Base-by-base conservation (phyloP, 2,888 invertebrate species). In the Spisula subtruncata region DNA sequence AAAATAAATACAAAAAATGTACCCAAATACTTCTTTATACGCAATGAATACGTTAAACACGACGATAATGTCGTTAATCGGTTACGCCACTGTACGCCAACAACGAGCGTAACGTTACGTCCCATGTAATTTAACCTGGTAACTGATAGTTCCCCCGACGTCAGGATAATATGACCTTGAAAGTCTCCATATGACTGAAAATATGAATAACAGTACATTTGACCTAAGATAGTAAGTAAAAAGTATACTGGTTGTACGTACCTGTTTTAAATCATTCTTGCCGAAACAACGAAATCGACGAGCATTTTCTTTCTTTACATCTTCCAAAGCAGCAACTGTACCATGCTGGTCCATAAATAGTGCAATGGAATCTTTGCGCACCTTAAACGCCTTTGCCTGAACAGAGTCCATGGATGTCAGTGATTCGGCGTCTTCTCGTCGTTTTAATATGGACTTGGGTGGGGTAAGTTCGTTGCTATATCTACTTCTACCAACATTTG, bases 311-410 rank as follows among this genome's bases (percentile, higher is more conserved):
- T 92, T 87, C 35, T 80, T 41, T 5, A 92, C 2, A 29, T 86
- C 90, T 29, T 88, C 83, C 66, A 92, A 41, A 18, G 88, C 92
- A 41, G 2, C 8, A 0, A 94, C 87, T 6, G 92, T 90, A 14
- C 92, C 93, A 60, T 94, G 86, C 81, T 93, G 93, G 84, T 93
- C 93, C 71, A 92, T 93, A 82, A 94, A 94, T 51, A 95, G 81
- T 2, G 94, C 95, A 25, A 95, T 93, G 0, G 95, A 95, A 83
- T 95, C 94, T 75, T 94, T 94, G 66, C 94, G 89, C 0, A 95
- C 89, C 83, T 94, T 94, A 16, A 94, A 92, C 10, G 92, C 84
- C 83, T 82, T 89, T n/a, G 54, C 87, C 20, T 41, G 71, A 18
- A 82, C 35, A 54, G 85, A 91, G 14, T 66, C 87, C 35, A 85